Evolutionary conservation across 2,888 invertebrate species (phyloP).

Genomic region (Argynnis bischoffii): DNA sequence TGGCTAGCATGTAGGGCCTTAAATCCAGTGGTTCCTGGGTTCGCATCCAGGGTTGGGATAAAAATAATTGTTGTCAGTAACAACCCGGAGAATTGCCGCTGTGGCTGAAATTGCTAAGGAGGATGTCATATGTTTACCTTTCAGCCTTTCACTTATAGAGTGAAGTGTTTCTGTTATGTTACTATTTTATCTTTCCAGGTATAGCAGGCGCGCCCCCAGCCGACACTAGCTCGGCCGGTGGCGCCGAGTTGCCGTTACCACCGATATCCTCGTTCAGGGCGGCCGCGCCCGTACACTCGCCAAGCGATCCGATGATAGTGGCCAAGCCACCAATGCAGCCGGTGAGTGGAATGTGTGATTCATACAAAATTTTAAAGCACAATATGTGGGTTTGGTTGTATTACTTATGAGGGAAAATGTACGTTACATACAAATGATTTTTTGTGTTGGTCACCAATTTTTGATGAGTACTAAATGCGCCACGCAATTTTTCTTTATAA

Average conservation of each 20-base stretch:
- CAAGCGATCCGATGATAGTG: conserved; percentile 76
- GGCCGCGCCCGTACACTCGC: conserved; percentile 78
- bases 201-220: conserved; percentile 64
- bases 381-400: too few species aligned
- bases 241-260: conserved; percentile 73
- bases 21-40: too few species aligned
- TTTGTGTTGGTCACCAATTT: not conserved
- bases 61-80: too few species aligned
- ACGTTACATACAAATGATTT: not conserved
- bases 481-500: too few species aligned
- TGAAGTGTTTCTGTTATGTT: not conserved
- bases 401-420: not conserved
- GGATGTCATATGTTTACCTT: too few species aligned
- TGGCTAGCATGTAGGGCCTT: not conserved
- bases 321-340: conserved; percentile 84
- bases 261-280: conserved; percentile 78
- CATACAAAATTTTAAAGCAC: too few species aligned
- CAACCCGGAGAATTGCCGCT: too few species aligned
- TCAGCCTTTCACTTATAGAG: too few species aligned
- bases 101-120: too few species aligned
- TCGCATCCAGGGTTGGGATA: too few species aligned
- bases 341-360: conserved; percentile 67
- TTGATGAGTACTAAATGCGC: too few species aligned
- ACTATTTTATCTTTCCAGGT: conserved; percentile 50
- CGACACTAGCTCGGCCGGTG: conserved; percentile 52